Evolutionary conservation across 2,113 vertebrate genomes (phyloP).

Genomic region (Pholis gunnellus): DNA sequence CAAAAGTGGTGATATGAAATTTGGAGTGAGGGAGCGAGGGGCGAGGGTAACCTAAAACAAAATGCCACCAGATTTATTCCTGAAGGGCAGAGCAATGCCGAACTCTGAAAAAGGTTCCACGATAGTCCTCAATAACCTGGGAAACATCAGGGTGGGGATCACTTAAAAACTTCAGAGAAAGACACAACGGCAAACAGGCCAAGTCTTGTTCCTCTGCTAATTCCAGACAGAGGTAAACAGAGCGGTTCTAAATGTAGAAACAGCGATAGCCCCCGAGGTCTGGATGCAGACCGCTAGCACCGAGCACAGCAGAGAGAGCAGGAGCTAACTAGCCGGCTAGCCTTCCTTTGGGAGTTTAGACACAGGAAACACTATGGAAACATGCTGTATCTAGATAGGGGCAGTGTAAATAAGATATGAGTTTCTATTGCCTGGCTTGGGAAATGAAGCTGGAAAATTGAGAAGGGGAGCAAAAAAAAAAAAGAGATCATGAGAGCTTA

Average conservation of each 20-base stretch:
- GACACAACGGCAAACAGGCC: slow-evolving; percentile 54
- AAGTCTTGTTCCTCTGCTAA: slow-evolving; percentile 47
- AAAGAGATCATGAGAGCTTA: slow-evolving; percentile 49
- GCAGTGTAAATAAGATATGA: slow-evolving; percentile 76
- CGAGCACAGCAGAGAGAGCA: slow-evolving; percentile 36
- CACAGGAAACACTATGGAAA: slow-evolving; percentile 77
- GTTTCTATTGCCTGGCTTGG: slow-evolving; percentile 72
- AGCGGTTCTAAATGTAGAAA: slow-evolving; percentile 70
- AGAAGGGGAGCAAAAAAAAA: slow-evolving; percentile 57
- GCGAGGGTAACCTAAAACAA: slow-evolving; percentile 43
- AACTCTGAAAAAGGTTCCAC: not conserved
- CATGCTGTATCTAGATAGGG: slow-evolving; percentile 75
- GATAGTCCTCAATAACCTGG: not conserved
- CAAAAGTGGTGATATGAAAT: slow-evolving; percentile 57
- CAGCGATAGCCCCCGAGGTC: slow-evolving; percentile 68
- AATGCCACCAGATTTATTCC: not conserved
- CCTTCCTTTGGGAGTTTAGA: slow-evolving; percentile 72
- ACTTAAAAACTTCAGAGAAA: slow-evolving; percentile 47
- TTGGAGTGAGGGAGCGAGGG: slow-evolving; percentile 61
- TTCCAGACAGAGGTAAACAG: slow-evolving; percentile 63
- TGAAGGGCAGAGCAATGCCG: not conserved
- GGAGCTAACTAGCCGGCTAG: slow-evolving; percentile 58
- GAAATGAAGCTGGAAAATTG: slow-evolving; percentile 74
- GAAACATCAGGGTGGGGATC: slow-evolving; percentile 9
- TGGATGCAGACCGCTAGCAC: slow-evolving; percentile 58